phyloP scores from a whole-genome alignment of 2,888 invertebrate genomes.

The Microplitis manilae region DNA sequence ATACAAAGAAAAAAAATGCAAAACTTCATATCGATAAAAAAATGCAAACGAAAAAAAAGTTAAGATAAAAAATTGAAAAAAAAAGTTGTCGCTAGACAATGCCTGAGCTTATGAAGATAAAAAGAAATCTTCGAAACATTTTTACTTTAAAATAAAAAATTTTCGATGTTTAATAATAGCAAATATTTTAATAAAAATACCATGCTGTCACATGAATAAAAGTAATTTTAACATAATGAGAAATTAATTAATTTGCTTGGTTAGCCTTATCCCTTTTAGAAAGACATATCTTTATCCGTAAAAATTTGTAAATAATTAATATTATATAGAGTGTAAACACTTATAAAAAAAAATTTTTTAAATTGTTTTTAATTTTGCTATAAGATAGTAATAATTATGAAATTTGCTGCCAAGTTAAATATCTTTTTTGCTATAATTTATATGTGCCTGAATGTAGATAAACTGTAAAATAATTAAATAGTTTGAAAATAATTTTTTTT shows the following conservation, averaged over 20 bases:
- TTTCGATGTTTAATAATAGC: neutral
- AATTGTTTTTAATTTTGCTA: neutral
- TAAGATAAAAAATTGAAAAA: neutral
- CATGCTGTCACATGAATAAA: slow-evolving; percentile 8
- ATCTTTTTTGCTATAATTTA: slow-evolving; percentile 1
- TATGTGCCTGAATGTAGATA: slow-evolving; percentile 20
- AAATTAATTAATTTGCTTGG: slow-evolving; percentile 4
- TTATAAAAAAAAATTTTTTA: slow-evolving; percentile 10
- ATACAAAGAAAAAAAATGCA: slow-evolving; percentile 20
- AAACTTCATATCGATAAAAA: neutral
- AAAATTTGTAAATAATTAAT: slow-evolving; percentile 29
- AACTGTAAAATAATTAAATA: neutral
- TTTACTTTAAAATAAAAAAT: neutral
- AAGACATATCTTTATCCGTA: slow-evolving; percentile 23
- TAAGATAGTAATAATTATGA: slow-evolving; percentile 4
- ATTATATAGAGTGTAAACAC: slow-evolving; percentile 6
- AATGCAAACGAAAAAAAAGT: neutral
- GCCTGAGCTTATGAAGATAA: neutral
- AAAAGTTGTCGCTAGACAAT: neutral
- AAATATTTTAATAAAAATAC: neutral
- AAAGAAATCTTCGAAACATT: slow-evolving; percentile 6
- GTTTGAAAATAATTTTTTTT: neutral
- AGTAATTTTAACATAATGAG: slow-evolving; percentile 8
- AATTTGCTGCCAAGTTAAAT: slow-evolving; percentile 1
- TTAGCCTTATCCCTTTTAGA: neutral